Conservation (phyloP, 2,888 invertebrate species). For the Polymixis lichenea region DNA sequence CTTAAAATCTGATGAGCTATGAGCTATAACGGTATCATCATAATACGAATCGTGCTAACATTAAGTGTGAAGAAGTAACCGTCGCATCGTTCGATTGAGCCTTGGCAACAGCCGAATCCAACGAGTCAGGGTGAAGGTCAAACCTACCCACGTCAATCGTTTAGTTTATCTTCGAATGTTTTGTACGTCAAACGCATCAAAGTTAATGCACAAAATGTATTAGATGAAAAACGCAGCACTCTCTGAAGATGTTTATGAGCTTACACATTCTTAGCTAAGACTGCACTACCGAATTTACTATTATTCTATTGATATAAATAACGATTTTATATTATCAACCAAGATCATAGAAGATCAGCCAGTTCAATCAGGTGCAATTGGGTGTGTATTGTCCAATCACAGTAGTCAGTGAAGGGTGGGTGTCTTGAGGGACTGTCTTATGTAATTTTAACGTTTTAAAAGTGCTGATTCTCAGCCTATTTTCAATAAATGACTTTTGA, state of each 20-base stretch:
- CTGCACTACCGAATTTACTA: not conserved
- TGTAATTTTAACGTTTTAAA: too few species aligned
- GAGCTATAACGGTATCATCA: not conserved
- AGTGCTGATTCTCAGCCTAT: too few species aligned
- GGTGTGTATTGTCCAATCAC: too few species aligned
- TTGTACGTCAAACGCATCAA: constrained; percentile 38
- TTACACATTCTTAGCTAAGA: constrained; percentile 3
- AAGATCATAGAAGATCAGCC: not conserved
- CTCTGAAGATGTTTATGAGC: constrained; percentile 20
- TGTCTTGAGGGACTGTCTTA: too few species aligned
- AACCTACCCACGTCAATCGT: constrained; percentile 1
- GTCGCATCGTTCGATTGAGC: not conserved
- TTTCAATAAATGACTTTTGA: too few species aligned
- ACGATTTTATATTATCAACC: not conserved
- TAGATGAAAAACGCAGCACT: constrained; percentile 31
- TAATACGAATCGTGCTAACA: not conserved
- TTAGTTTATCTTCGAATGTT: constrained; percentile 15
- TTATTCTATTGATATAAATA: not conserved
- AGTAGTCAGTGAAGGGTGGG: too few species aligned
- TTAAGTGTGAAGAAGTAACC: not conserved
- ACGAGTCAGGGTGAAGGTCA: constrained; percentile 19
- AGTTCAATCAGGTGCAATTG: not conserved
- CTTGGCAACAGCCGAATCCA: constrained; percentile 13
- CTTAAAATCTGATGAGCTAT: too few species aligned
- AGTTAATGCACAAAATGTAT: constrained; percentile 42